Base-by-base conservation (phyloP, 2,888 invertebrate genomes). In the Homarus gammarus region DNA sequence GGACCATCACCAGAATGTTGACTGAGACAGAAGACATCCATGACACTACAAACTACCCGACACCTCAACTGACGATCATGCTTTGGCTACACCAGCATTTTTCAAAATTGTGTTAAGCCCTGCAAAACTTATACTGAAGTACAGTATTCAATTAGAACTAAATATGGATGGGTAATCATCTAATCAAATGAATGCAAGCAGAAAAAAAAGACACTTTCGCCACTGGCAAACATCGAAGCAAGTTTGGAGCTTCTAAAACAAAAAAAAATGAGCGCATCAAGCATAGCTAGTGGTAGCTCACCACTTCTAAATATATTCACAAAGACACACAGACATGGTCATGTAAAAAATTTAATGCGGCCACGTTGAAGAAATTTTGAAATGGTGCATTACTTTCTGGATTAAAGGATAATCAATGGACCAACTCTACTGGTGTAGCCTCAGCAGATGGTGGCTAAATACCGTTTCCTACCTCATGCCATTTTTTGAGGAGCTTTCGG, bases 381-480 rank as follows among this genome's bases (percentile, higher is more conserved):
- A 22, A 56, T 56, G 15, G 56, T 22, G 5, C 5, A 56, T 56
- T 56, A 56, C 3, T 56, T 56, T 22, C 18, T 56, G 56, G 18
- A 12, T 56, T 0, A 22, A 22, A 12, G 5, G 22, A 56, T 0
- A 33, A 36, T 15, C 8, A 56, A 22, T 51, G 10, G 36, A 77
- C n/a, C 72, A 72, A 18, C 6, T 44, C 44, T 56, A 56, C 18
- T 56, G 22, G 56, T 56, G 56, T 56, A 56, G 6, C 56, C 56
- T 56, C 22, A 56, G 22, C 56, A 56, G 56, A n/a, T 15, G 15
- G 18, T n/a, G 5, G 22, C 0, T 18, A n/a, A 73, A 18, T 40
- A 44, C 27, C 75, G 22, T 56, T 31, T n/a, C 84, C 78, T 87
- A 87, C 86, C 86, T 87, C 78, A 33, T 79, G 51, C 70, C 78